These are phyloP conservation scores for Agrochola litura DNA, from an alignment of 2,888 invertebrate genomes.

Conservation along the genomic window DNA sequence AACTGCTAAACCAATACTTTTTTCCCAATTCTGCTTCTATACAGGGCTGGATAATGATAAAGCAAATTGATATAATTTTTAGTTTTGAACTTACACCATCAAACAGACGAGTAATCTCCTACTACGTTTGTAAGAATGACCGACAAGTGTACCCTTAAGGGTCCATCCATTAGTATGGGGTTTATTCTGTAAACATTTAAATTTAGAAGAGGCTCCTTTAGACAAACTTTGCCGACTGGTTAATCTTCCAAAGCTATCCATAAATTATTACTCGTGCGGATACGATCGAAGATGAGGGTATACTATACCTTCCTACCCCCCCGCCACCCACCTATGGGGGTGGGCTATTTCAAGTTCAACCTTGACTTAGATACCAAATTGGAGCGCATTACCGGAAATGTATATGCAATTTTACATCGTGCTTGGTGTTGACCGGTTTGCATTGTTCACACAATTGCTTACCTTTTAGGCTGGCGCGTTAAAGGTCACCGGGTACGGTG, in stretches of 20 bases:
- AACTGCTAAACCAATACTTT: too few relatives aligned
- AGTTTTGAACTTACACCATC: too few relatives aligned
- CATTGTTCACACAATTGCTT: constrained; percentile 5
- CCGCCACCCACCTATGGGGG: too few relatives aligned
- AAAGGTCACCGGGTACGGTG: not conserved
- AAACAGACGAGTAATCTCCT: too few relatives aligned
- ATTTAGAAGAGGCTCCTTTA: not conserved
- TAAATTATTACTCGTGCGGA: not conserved
- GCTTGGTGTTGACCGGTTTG: not conserved
- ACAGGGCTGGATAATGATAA: too few relatives aligned
- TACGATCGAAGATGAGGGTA: not conserved
- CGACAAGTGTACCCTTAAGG: too few relatives aligned
- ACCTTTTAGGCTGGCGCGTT: not conserved
- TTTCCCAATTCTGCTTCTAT: too few relatives aligned
- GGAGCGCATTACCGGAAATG: constrained; percentile 3
- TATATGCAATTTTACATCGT: not conserved
- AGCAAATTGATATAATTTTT: too few relatives aligned
- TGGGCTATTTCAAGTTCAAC: not conserved
- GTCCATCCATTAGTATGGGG: too few relatives aligned
- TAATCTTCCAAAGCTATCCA: not conserved
- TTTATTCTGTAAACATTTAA: not conserved
- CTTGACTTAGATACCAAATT: constrained; percentile 18
- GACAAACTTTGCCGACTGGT: not conserved
- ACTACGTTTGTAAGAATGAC: too few relatives aligned
- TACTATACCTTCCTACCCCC: too few relatives aligned